A percentile compares a stretch with the other conserved stretches of the same genome.
phyloP scores from a whole-genome alignment of 2,888 invertebrate species.

The Eristalis tenax region DNA sequence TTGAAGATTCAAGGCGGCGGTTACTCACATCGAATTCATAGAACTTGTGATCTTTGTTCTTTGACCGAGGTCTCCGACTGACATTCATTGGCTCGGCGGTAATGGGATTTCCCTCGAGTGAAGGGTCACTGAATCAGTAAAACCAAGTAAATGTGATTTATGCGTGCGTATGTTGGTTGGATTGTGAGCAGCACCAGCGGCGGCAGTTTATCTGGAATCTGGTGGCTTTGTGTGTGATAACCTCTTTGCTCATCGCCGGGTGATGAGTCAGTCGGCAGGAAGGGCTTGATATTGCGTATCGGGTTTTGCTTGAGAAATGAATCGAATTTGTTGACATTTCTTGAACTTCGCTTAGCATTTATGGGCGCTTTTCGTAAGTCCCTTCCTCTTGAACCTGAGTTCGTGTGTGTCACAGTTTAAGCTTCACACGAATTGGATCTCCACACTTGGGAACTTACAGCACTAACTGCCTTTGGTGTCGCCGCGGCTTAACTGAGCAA shows the following conservation, averaged over 20 bases:
- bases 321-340: too few species aligned
- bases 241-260: not conserved
- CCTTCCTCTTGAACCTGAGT: too few species aligned
- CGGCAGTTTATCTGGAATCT: not conserved
- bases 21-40: conserved; percentile 35
- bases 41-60: conserved; percentile 10
- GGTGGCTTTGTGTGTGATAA: not conserved
- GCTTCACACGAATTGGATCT: too few species aligned
- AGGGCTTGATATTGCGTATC: not conserved
- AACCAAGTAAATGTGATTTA: not conserved
- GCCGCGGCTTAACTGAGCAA: too few species aligned
- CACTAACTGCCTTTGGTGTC: too few species aligned
- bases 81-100: not conserved
- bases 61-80: not conserved
- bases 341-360: too few species aligned
- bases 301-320: not conserved
- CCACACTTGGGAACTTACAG: too few species aligned
- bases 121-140: conserved; percentile 8
- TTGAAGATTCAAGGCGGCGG: not conserved
- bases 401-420: too few species aligned
- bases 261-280: not conserved
- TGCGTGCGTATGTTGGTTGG: not conserved
- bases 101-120: conserved; percentile 1
- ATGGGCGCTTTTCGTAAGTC: too few species aligned
- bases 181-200: not conserved